Percentiles rank a stretch among this genome's conserved stretches.
Evolutionary conservation across 2,113 vertebrate species (phyloP).

Genomic region (Limanda limanda): DNA sequence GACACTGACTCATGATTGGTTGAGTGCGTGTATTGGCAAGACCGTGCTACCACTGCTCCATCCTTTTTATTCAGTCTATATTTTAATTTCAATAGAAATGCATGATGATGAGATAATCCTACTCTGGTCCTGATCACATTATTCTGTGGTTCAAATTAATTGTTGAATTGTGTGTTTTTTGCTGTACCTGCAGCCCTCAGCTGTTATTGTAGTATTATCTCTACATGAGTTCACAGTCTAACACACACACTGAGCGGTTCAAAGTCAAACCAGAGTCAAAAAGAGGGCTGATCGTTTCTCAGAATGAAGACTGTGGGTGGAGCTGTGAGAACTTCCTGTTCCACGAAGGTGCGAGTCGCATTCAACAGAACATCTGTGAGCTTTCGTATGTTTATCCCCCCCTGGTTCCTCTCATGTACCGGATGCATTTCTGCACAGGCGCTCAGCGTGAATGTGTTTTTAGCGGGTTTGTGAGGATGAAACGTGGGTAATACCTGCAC

Average conservation of each 20-base stretch:
- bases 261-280: neutral
- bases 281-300: neutral
- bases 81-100: too few relatives aligned
- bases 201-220: neutral
- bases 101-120: too few relatives aligned
- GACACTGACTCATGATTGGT: too few relatives aligned
- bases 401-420: constrained; percentile 8
- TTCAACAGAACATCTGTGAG: too few relatives aligned
- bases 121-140: neutral
- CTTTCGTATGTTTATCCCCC: neutral
- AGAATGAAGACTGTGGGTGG: neutral
- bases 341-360: too few relatives aligned
- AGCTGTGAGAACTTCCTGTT: constrained; percentile 47
- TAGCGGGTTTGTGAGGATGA: neutral
- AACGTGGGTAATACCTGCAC: constrained; percentile 82
- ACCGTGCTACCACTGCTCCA: too few relatives aligned
- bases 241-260: neutral
- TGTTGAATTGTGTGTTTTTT: too few relatives aligned
- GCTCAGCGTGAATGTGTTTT: neutral
- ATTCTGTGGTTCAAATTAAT: neutral
- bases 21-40: too few relatives aligned
- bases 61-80: too few relatives aligned
- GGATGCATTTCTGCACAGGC: neutral
- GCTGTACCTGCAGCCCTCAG: too few relatives aligned
- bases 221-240: neutral